Evolutionary conservation across 1,140 invertebrate genomes (phyloP), one percentile per base, ranked within the genome.

Genomic region (Calycopis cecrops): DNA sequence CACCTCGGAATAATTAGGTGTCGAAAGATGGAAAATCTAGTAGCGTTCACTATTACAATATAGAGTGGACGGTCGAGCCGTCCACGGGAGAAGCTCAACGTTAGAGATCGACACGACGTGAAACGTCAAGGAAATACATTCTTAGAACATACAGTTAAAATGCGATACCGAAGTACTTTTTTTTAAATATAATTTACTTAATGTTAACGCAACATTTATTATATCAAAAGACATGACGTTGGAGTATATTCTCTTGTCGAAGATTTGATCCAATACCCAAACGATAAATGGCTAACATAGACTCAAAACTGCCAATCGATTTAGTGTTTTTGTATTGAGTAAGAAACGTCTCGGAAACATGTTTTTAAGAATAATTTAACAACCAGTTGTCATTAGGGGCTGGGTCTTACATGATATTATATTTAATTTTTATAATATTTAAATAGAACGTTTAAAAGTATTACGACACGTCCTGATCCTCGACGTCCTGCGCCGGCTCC

Each of bases 401-500:
- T 75, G 80, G 78, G 62, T 76, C 73, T 80, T 76, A 78, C 69
- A 75, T 74, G 74, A 73, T 79, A 81, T 75, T 84, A 84, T 84
- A 83, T 73, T 83, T 75, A 83, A 79, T 75, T 74, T 62, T 83
- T 79, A 82, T 79, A 71, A 75, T 77, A 83, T 77, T 75, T 73
- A 72, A 72, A 73, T 69, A 73, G 67, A 69, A 66, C 59, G 66
- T 60, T 69, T 58, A 65, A 69, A 61, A 60, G 62, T 71, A 90
- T 96, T 96, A 96, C 93, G 94, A 96, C 87, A 96, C 95, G 89
- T 96, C 95, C 89, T 97, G 95, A 88, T 96, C 95, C 88, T 98
- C 96, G 73, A 93, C 94, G 88, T 97, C 96, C 87, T 96, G 95
- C 76, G 95, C 91, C 85, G 94, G 92, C 86, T 95, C 94, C 87